Evolutionary conservation across 2,113 vertebrate species (phyloP).

Genomic region (Benitochromis conjunctus): DNA sequence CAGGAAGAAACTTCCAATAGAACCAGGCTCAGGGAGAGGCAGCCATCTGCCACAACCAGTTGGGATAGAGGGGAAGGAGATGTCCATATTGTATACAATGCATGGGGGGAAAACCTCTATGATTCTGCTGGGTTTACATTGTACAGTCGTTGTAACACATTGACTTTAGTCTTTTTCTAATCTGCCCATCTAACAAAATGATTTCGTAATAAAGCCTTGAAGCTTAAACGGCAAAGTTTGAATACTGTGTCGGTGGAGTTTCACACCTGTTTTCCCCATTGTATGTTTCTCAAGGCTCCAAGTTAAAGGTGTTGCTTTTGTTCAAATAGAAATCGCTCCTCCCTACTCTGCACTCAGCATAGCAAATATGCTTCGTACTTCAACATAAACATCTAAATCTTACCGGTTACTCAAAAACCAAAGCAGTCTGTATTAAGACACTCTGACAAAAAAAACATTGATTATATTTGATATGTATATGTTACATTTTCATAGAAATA

Average conservation of each 20-base stretch:
- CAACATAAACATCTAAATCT: neutral
- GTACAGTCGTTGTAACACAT: neutral
- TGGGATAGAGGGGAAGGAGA: no score
- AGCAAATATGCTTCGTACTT: neutral
- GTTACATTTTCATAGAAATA: neutral
- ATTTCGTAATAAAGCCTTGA: neutral
- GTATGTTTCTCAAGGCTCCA: neutral
- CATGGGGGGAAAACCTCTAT: neutral
- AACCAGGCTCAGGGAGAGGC: no score
- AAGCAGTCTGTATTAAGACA: neutral
- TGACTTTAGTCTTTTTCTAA: neutral
- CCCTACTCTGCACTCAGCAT: neutral
- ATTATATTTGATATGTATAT: neutral
- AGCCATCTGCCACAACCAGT: no score
- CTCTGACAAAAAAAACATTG: neutral
- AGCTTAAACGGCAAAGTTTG: neutral
- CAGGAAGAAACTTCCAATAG: neutral
- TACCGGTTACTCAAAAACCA: neutral
- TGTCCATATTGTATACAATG: neutral
- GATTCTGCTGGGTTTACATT: neutral
- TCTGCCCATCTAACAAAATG: neutral
- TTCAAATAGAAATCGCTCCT: neutral
- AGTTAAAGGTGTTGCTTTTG: neutral
- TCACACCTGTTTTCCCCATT: neutral
- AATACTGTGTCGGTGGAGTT: neutral